These are phyloP conservation scores for Tragopan temminckii DNA, from an alignment of 2,797 vertebrate genomes.

Conservation along the genomic window DNA sequence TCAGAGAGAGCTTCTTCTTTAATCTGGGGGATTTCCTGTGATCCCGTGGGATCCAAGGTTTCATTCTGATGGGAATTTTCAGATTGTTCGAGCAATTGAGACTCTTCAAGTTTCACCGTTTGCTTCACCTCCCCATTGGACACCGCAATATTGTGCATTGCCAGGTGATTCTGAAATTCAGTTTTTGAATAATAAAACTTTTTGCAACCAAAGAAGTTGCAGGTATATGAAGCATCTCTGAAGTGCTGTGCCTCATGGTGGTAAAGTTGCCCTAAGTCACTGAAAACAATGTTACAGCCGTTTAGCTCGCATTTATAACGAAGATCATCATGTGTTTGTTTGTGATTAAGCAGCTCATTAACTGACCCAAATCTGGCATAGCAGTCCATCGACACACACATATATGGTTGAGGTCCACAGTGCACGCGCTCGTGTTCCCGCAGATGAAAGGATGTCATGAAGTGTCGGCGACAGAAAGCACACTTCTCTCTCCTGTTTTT, in stretches of 20 bases:
- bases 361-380: conserved; percentile 89
- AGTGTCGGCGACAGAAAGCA: conserved; percentile 93
- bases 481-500: conserved; percentile 96
- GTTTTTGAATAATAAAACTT: conserved; percentile 95
- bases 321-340: conserved; percentile 91
- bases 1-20: conserved; percentile 74
- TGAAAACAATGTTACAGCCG: conserved; percentile 93
- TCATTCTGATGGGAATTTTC: conserved; percentile 66
- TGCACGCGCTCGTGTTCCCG: conserved; percentile 91
- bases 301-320: conserved; percentile 94
- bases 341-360: conserved; percentile 93
- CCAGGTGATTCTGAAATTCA: conserved; percentile 92
- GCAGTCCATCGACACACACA: conserved; percentile 92
- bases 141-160: conserved; percentile 86
- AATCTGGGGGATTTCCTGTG: conserved; percentile 67
- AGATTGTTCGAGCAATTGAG: conserved; percentile 68
- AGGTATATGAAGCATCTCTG: conserved; percentile 94
- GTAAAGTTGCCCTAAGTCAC: conserved; percentile 95
- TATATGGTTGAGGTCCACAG: conserved; percentile 89
- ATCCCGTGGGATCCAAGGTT: conserved; percentile 68
- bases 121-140: conserved; percentile 84
- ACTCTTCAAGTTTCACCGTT: conserved; percentile 68
- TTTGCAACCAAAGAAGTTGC: conserved; percentile 89
- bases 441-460: conserved; percentile 92
- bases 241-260: conserved; percentile 99